phyloP scores from a whole-genome alignment of 2,888 invertebrate species.

The Tiphia femorata region DNA sequence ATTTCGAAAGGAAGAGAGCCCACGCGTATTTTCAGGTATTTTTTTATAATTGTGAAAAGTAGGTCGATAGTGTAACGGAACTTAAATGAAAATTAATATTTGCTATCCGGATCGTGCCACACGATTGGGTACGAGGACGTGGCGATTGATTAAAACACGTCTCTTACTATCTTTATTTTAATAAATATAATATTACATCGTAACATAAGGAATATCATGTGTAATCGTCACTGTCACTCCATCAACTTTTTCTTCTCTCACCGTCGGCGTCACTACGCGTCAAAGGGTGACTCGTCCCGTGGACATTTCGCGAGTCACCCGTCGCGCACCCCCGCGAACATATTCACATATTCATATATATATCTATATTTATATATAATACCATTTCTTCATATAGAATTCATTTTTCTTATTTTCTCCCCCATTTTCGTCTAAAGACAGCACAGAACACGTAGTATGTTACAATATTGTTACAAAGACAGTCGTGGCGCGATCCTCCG shows the following conservation, averaged over 20 bases:
- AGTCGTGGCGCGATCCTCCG: slow-evolving; percentile 2
- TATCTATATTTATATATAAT: slow-evolving; percentile 35
- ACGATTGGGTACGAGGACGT: slow-evolving; percentile 4
- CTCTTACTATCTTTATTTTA: slow-evolving; percentile 56
- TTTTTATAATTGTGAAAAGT: too few relatives aligned
- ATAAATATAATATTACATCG: slow-evolving; percentile 65
- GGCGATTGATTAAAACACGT: slow-evolving; percentile 45
- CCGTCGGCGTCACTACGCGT: slow-evolving; percentile 13
- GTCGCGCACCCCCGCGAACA: slow-evolving; percentile 30
- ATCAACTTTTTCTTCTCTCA: slow-evolving; percentile 13
- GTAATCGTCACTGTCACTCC: slow-evolving; percentile 35
- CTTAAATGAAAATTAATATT: too few relatives aligned
- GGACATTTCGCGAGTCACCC: slow-evolving; percentile 15
- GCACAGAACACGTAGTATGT: slow-evolving; percentile 61
- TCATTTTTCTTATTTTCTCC: slow-evolving; percentile 33
- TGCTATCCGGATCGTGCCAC: too few relatives aligned
- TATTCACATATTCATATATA: slow-evolving; percentile 16
- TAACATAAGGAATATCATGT: slow-evolving; percentile 59
- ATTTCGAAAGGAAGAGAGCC: too few relatives aligned
- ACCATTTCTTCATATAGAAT: slow-evolving; percentile 26
- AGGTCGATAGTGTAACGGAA: too few relatives aligned
- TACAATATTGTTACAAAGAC: slow-evolving; percentile 58
- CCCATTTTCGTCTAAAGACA: slow-evolving; percentile 54
- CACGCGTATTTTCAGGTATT: too few relatives aligned
- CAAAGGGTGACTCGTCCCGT: too few relatives aligned